Conservation (phyloP, 2,888 invertebrate genomes). For the Empis stercorea region DNA sequence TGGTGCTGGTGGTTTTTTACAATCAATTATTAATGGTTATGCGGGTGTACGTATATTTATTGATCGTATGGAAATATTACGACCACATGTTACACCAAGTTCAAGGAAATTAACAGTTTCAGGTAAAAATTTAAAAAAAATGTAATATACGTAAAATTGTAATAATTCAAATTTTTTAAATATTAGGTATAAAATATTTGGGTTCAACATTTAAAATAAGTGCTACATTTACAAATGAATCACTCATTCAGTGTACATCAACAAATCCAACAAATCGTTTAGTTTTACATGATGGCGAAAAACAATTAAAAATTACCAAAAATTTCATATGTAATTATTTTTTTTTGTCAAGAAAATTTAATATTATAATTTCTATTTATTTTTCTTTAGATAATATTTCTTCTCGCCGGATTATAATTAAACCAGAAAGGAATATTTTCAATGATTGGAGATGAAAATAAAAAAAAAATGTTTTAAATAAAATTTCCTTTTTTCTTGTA, state of each 20-base stretch:
- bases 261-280: constrained; percentile 3
- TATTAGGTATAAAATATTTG: constrained; percentile 24
- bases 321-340: constrained; percentile 9
- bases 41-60: constrained; percentile 42
- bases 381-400: constrained; percentile 7
- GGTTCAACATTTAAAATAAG: constrained; percentile 18
- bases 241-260: constrained; percentile 3
- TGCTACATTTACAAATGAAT: constrained; percentile 5
- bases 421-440: background rate
- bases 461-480: background rate
- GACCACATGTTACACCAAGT: constrained; percentile 36
- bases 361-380: background rate
- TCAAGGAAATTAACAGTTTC: constrained; percentile 34
- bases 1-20: constrained; percentile 48
- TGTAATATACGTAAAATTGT: background rate
- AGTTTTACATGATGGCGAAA: constrained; percentile 5
- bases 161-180: background rate
- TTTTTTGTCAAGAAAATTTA: background rate
- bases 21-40: constrained; percentile 44
- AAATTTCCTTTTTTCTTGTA: too few relatives aligned
- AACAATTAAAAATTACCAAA: constrained; percentile 2
- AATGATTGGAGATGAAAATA: background rate
- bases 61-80: constrained; percentile 36
- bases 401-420: constrained; percentile 4
- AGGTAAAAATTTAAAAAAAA: constrained; percentile 24